Conservation (phyloP, 2,113 vertebrate species). For the Stigmatopora argus region DNA sequence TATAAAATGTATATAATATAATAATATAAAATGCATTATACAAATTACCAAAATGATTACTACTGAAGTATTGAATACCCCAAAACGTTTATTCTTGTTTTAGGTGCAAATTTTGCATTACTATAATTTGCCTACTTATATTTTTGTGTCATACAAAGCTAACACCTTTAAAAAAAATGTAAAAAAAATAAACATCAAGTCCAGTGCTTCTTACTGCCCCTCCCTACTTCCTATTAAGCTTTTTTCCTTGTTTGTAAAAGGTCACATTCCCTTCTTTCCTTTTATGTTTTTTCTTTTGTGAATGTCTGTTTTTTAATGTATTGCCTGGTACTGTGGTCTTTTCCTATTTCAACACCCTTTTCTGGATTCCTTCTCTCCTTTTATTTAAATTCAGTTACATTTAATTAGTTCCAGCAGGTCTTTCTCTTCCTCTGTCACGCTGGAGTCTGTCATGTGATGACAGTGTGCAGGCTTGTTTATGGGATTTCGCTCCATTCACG, state of each 20-base stretch:
- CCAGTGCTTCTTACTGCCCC: conserved; percentile 6
- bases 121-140: background rate
- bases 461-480: conserved; percentile 49
- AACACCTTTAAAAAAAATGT: background rate
- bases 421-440: conserved; percentile 63
- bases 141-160: background rate
- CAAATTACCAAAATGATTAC: background rate
- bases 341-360: background rate
- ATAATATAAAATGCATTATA: too few species aligned
- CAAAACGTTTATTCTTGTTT: background rate
- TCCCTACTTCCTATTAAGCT: background rate
- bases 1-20: too few species aligned
- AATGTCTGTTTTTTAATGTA: background rate
- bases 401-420: conserved; percentile 71
- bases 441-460: conserved; percentile 73
- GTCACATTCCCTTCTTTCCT: background rate
- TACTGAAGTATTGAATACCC: background rate
- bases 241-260: background rate
- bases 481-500: conserved; percentile 8
- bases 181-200: too few species aligned
- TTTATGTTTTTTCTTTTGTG: background rate
- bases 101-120: background rate
- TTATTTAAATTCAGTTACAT: conserved; percentile 69
- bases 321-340: background rate
- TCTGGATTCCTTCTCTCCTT: background rate